Percentiles rank a stretch among this genome's conserved stretches.
Evolutionary conservation across 2,113 vertebrate species (phyloP).

Genomic region (Lethenteron camtschaticum): DNA sequence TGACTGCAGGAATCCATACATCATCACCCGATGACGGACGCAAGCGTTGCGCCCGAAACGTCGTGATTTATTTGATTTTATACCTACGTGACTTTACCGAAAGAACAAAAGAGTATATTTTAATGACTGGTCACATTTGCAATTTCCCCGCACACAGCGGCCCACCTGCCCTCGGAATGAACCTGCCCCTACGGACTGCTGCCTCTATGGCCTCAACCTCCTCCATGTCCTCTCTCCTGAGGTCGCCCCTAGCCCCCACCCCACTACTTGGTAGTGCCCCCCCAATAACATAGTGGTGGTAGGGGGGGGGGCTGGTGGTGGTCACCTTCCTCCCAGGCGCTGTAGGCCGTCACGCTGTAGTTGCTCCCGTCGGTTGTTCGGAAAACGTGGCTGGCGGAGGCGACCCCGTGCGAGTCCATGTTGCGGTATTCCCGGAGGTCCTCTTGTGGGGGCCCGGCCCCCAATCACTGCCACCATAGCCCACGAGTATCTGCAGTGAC

Average conservation of each 20-base stretch:
- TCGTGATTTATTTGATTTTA: too few relatives aligned
- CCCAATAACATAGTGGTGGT: not conserved
- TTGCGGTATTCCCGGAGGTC: conserved; percentile 9
- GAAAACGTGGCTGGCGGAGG: conserved; percentile 13
- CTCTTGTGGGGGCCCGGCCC: conserved; percentile 10
- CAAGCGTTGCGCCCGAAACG: too few relatives aligned
- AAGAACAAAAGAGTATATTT: too few relatives aligned
- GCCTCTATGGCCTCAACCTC: not conserved
- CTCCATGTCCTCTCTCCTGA: not conserved
- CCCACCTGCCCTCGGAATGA: too few relatives aligned
- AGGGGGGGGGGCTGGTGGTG: not conserved
- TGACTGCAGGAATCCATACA: too few relatives aligned
- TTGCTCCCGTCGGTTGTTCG: conserved; percentile 10
- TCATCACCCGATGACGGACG: too few relatives aligned
- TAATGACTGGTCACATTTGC: too few relatives aligned
- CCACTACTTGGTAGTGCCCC: not conserved
- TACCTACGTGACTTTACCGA: too few relatives aligned
- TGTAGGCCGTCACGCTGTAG: conserved; percentile 17
- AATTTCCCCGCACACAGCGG: too few relatives aligned
- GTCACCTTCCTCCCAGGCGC: conserved; percentile 19
- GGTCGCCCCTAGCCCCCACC: too few relatives aligned
- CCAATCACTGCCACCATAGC: conserved; percentile 15
- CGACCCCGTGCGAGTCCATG: conserved; percentile 13
- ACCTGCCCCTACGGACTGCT: conserved; percentile 1
- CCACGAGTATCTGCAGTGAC: conserved; percentile 18